phyloP scores from a whole-genome alignment of 2,888 invertebrate genomes.

The Trissolcus brochymenae region DNA sequence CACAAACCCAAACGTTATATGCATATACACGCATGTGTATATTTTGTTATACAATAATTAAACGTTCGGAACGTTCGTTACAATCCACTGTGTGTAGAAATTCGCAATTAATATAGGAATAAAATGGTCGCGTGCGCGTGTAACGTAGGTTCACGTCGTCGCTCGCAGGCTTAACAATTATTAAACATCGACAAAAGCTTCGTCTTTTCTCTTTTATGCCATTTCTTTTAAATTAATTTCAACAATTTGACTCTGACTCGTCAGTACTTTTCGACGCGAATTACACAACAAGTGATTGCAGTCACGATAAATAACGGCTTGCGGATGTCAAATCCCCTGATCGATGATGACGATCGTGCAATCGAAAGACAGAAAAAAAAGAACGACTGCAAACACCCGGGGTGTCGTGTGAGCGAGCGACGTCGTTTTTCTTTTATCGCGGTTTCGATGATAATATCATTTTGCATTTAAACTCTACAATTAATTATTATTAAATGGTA shows the following conservation, averaged over 20 bases:
- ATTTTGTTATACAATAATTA: slow-evolving; percentile 21
- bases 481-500: slow-evolving; percentile 72
- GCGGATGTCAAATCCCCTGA: no score
- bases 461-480: slow-evolving; percentile 71
- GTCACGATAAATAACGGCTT: neutral
- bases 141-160: slow-evolving; percentile 31
- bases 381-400: slow-evolving; percentile 17
- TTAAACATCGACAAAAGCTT: slow-evolving; percentile 34
- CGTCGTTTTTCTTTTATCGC: slow-evolving; percentile 30
- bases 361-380: slow-evolving; percentile 5
- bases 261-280: slow-evolving; percentile 70
- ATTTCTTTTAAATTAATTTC: neutral
- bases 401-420: slow-evolving; percentile 51
- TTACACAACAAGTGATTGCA: slow-evolving; percentile 7
- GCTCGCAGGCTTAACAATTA: slow-evolving; percentile 39
- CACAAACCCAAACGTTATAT: slow-evolving; percentile 4
- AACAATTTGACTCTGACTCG: slow-evolving; percentile 15
- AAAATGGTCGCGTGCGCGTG: slow-evolving; percentile 50
- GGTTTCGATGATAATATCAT: slow-evolving; percentile 62
- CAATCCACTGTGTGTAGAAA: slow-evolving; percentile 45
- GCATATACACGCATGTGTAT: slow-evolving; percentile 28
- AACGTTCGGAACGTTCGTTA: slow-evolving; percentile 44
- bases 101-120: slow-evolving; percentile 50
- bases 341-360: neutral
- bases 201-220: neutral